phyloP scores from a whole-genome alignment of 2,888 invertebrate species.

The Noctuana brunneofusca region DNA sequence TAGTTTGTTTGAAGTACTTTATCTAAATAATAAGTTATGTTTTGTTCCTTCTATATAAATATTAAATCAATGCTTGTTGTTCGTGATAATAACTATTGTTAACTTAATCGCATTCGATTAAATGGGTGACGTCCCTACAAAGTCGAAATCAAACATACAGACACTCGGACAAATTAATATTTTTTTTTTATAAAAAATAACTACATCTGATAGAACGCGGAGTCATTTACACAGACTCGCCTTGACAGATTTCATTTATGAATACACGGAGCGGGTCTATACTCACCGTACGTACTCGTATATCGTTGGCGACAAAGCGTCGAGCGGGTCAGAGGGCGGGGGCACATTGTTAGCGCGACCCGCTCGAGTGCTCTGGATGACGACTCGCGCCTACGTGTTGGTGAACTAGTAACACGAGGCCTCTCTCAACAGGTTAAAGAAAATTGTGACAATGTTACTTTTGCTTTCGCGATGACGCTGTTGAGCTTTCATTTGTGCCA shows the following conservation, averaged over 20 bases:
- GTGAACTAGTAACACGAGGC: slow-evolving; percentile 32
- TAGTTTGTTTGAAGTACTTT: no score
- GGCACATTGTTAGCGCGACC: slow-evolving; percentile 77
- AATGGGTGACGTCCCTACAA: no score
- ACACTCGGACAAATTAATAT: no score
- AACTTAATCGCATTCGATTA: no score
- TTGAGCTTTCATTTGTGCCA: neutral
- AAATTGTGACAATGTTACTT: slow-evolving; percentile 25
- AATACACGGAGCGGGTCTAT: slow-evolving; percentile 12
- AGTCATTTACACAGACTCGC: slow-evolving; percentile 1
- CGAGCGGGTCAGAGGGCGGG: slow-evolving; percentile 75
- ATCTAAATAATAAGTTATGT: no score
- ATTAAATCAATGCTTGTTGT: no score
- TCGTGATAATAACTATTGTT: no score
- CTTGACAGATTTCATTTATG: slow-evolving; percentile 21
- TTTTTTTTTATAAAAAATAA: no score
- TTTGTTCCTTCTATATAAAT: no score
- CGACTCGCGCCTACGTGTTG: slow-evolving; percentile 43
- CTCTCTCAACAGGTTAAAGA: slow-evolving; percentile 41
- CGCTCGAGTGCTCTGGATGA: slow-evolving; percentile 76
- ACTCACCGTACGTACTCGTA: neutral
- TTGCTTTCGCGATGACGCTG: slow-evolving; percentile 12
- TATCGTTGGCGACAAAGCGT: slow-evolving; percentile 47
- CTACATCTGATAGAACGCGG: neutral
- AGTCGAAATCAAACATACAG: no score